Conservation (phyloP, 1,140 invertebrate species). For the Cyrtorhinus lividipennis region DNA sequence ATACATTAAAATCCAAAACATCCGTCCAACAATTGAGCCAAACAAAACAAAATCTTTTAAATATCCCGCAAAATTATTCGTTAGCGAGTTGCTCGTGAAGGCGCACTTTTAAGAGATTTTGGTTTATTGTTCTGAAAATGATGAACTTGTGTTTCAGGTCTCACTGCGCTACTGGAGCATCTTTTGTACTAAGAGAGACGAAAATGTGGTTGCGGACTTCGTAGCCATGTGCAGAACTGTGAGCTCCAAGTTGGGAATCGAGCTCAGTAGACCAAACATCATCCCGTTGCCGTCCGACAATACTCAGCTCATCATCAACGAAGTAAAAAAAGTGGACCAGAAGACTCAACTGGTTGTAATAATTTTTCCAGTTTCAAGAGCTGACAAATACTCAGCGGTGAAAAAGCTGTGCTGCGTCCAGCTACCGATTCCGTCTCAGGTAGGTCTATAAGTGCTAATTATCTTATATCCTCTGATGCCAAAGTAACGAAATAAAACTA, state of each 20-base stretch:
- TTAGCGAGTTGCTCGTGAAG: too few relatives aligned
- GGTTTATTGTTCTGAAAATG: too few relatives aligned
- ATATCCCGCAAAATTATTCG: too few relatives aligned
- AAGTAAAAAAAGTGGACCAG: constrained; percentile 37
- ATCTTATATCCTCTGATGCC: neutral
- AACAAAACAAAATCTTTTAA: too few relatives aligned
- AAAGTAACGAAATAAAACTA: neutral
- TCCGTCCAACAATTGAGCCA: too few relatives aligned
- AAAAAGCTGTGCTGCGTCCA: constrained; percentile 80
- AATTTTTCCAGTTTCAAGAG: constrained; percentile 62
- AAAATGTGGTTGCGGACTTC: constrained; percentile 43
- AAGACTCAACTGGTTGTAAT: constrained; percentile 53
- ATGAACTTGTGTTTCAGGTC: constrained; percentile 33
- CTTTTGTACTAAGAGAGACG: constrained; percentile 45
- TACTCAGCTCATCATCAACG: constrained; percentile 38
- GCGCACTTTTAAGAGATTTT: too few relatives aligned
- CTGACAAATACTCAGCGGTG: constrained; percentile 74
- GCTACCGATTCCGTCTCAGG: constrained; percentile 62
- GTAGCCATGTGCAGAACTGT: constrained; percentile 40
- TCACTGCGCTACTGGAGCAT: constrained; percentile 49
- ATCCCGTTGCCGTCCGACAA: constrained; percentile 37
- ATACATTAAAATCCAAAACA: too few relatives aligned
- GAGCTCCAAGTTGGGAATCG: constrained; percentile 48
- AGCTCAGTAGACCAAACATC: constrained; percentile 37
- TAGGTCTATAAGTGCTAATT: constrained; percentile 26